A percentile compares a stretch with the other conserved stretches of the same genome.
Evolutionary conservation across 2,888 invertebrate genomes (phyloP).

Genomic region (Chloromyia formosa): DNA sequence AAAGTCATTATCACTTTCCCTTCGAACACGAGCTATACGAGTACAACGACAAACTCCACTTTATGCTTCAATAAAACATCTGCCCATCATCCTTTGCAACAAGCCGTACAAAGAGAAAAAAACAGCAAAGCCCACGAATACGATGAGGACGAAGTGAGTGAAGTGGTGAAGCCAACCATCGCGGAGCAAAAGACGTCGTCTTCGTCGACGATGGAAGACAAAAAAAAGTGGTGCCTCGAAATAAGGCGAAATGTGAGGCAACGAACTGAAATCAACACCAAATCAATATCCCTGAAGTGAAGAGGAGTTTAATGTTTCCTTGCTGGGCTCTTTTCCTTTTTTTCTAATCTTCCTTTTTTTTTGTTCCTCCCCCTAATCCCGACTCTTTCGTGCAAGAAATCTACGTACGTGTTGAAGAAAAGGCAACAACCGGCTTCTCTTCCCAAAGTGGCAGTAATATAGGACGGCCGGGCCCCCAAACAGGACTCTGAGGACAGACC

Average conservation of each 20-base stretch:
- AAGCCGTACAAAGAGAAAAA: background rate
- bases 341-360: constrained; percentile 1
- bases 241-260: constrained; percentile 2
- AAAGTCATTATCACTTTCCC: constrained; percentile 40
- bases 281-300: constrained; percentile 31
- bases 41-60: constrained; percentile 27
- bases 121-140: background rate
- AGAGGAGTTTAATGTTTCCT: constrained; percentile 11
- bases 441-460: constrained; percentile 18
- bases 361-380: constrained; percentile 11
- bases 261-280: constrained; percentile 38
- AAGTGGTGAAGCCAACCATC: no score
- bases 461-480: background rate
- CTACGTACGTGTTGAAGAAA: background rate
- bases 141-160: background rate
- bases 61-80: constrained; percentile 37
- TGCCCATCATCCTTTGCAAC: constrained; percentile 15
- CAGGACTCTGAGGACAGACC: background rate
- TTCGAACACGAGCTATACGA: background rate
- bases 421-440: constrained; percentile 16
- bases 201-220: background rate
- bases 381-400: background rate
- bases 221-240: background rate
- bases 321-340: background rate
- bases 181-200: no score